phyloP scores from a whole-genome alignment of 1,140 invertebrate genomes.

The Phortica variegata region DNA sequence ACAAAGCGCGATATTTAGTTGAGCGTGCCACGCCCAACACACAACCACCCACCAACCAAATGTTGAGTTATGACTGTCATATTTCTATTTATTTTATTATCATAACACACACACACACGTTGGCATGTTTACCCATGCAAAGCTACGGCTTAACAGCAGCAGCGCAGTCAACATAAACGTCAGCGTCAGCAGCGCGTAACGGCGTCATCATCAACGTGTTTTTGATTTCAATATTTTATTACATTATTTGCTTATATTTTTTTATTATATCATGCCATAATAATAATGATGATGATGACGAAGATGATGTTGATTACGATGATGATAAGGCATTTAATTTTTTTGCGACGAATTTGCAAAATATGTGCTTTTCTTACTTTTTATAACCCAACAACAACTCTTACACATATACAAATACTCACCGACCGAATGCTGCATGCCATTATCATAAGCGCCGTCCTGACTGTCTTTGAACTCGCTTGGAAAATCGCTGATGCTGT shows the following conservation, averaged over 20 bases:
- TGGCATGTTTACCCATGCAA: slow-evolving; percentile 4
- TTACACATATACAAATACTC: slow-evolving; percentile 19
- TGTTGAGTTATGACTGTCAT: no score
- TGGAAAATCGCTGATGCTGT: slow-evolving; percentile 63
- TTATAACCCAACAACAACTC: slow-evolving; percentile 19
- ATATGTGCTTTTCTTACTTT: slow-evolving; percentile 43
- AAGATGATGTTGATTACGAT: no score
- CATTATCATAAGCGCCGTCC: slow-evolving; percentile 55
- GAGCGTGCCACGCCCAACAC: no score
- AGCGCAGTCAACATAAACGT: slow-evolving; percentile 18
- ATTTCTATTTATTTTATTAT: no score
- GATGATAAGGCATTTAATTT: slow-evolving; percentile 12
- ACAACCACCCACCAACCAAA: no score
- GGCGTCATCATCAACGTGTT: slow-evolving; percentile 3
- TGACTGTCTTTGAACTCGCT: slow-evolving; percentile 60
- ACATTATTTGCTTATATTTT: slow-evolving; percentile 40
- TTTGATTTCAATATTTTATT: slow-evolving; percentile 32
- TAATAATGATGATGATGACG: no score
- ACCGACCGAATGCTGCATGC: slow-evolving; percentile 65
- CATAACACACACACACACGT: no score
- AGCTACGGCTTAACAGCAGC: slow-evolving; percentile 24
- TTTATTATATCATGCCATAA: slow-evolving; percentile 42
- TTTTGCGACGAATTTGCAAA: slow-evolving; percentile 29
- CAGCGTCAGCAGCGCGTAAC: slow-evolving; percentile 5
- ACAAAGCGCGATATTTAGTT: no score